Percentiles rank a stretch among this genome's conserved stretches.
phyloP scores from a whole-genome alignment of 2,113 vertebrate species.

The Corythaeola cristata region DNA sequence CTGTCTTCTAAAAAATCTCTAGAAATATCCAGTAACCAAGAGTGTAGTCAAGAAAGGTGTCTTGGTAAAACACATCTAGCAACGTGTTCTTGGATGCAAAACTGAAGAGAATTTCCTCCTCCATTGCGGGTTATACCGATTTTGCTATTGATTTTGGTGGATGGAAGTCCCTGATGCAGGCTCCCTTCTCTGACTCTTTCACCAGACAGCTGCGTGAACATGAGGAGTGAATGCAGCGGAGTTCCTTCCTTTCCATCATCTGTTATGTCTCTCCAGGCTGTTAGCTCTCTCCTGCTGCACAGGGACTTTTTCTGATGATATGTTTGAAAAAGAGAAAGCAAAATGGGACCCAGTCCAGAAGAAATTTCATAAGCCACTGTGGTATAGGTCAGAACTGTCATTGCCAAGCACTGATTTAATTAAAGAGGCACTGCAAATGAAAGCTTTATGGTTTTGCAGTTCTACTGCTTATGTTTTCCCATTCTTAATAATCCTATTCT shows the following conservation, averaged over 20 bases:
- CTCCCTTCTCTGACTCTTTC: background rate
- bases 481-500: background rate
- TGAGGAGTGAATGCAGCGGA: background rate
- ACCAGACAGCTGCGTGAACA: rapidly evolving
- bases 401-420: background rate
- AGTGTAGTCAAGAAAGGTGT: background rate
- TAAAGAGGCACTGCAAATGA: background rate
- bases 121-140: background rate
- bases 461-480: background rate
- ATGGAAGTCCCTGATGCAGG: background rate
- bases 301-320: background rate
- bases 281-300: background rate
- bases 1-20: background rate
- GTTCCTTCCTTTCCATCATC: background rate
- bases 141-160: background rate
- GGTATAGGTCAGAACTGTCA: background rate
- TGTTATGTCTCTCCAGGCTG: background rate
- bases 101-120: background rate
- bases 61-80: background rate
- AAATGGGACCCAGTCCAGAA: background rate
- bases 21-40: background rate
- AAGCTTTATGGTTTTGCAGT: background rate
- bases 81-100: background rate
- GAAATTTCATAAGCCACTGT: background rate
- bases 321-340: rapidly evolving